phyloP scores from a whole-genome alignment of 2,113 vertebrate genomes.

The Microcebus griseorufus region DNA sequence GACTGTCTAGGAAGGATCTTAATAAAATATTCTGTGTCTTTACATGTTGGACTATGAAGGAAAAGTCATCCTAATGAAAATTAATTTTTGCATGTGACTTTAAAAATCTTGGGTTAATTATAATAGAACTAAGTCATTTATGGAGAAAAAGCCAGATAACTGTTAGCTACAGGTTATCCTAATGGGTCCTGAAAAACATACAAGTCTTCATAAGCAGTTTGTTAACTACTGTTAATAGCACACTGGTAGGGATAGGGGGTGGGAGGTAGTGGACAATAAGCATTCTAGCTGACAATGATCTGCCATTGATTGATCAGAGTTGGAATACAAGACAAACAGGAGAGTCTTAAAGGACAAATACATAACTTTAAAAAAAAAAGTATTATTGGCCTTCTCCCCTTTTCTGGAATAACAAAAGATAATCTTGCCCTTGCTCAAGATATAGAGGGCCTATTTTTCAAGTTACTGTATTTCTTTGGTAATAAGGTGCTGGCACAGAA shows the following conservation, averaged over 20 bases:
- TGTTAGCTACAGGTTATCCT: slow-evolving; percentile 1
- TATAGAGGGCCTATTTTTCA: slow-evolving; percentile 27
- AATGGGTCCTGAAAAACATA: neutral
- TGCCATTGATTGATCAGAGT: slow-evolving; percentile 20
- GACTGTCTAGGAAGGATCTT: neutral
- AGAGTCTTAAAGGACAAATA: slow-evolving; percentile 9
- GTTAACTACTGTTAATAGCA: neutral
- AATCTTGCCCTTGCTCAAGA: slow-evolving; percentile 39
- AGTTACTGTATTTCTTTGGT: slow-evolving; percentile 51
- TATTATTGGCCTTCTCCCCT: slow-evolving; percentile 6
- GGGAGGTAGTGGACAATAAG: neutral
- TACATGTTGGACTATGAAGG: neutral
- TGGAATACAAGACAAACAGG: slow-evolving; percentile 31
- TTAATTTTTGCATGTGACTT: slow-evolving; percentile 41
- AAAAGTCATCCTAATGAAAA: slow-evolving; percentile 51
- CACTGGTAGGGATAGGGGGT: neutral
- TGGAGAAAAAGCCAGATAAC: slow-evolving; percentile 25
- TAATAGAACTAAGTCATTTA: neutral
- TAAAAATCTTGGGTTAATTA: slow-evolving; percentile 15
- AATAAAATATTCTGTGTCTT: slow-evolving; percentile 49
- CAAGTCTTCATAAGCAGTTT: neutral
- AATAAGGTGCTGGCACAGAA: slow-evolving; percentile 52
- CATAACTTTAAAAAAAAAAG: neutral
- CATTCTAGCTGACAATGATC: neutral
- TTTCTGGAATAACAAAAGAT: slow-evolving; percentile 50